Conservation (phyloP, 92 coral and sea anemone species). For the Porites lobata region DNA sequence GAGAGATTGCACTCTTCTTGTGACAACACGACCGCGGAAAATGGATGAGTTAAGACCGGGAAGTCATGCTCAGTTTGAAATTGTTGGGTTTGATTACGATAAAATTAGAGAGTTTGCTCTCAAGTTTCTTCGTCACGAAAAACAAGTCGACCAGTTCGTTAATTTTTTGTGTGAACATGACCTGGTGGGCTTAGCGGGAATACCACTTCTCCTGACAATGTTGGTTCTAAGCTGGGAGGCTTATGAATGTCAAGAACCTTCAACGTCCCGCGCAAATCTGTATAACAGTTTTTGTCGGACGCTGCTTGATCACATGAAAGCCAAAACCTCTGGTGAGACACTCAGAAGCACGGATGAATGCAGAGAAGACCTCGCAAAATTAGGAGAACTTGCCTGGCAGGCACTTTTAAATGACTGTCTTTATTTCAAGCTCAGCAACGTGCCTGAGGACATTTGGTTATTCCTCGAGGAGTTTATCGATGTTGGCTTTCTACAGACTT, state of each 20-base stretch:
- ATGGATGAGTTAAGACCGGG: background rate
- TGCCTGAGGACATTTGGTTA: background rate
- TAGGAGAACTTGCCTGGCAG: conserved; percentile 23
- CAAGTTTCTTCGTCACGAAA: background rate
- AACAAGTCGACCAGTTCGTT: background rate
- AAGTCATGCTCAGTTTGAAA: conserved; percentile 19
- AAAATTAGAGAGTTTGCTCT: background rate
- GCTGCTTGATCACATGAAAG: conserved; percentile 7
- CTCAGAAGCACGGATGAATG: background rate
- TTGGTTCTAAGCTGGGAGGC: conserved; percentile 20
- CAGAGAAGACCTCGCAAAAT: conserved; percentile 10
- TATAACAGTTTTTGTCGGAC: conserved; percentile 5
- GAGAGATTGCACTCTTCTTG: conserved; percentile 16
- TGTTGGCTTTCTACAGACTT: conserved; percentile 7
- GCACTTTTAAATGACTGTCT: conserved; percentile 30
- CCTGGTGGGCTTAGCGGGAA: background rate
- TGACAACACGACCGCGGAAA: conserved; percentile 16
- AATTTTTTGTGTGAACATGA: too few relatives aligned
- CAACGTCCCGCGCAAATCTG: background rate
- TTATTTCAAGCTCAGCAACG: conserved; percentile 3
- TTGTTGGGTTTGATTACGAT: conserved; percentile 4
- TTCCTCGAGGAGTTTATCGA: background rate
- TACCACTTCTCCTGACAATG: conserved; percentile 8
- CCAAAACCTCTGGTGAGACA: background rate
- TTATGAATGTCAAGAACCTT: background rate